Evolutionary conservation across 2,888 invertebrate species (phyloP).

Genomic region (Callimorpha dominula): DNA sequence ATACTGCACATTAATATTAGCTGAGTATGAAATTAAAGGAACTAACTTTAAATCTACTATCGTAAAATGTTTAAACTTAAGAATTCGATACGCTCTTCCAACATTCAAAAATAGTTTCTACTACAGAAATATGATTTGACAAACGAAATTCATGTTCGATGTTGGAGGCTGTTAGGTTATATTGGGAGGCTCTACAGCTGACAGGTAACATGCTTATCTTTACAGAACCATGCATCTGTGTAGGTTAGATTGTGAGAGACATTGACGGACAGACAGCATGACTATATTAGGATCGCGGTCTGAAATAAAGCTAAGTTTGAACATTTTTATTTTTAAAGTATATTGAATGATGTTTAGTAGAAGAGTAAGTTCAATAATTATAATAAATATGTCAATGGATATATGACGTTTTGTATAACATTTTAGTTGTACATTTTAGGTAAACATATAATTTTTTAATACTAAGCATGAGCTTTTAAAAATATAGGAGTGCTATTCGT

Average conservation of each 20-base stretch:
- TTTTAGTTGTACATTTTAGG: too few relatives aligned
- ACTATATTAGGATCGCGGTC: conserved; percentile 16
- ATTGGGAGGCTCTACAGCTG: conserved; percentile 42
- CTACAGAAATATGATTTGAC: conserved; percentile 30
- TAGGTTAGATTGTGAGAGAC: conserved; percentile 37
- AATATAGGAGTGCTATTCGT: not conserved
- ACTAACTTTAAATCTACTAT: not conserved
- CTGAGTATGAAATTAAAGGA: not conserved
- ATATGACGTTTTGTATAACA: too few relatives aligned
- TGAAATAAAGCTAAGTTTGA: not conserved
- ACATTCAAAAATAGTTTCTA: conserved; percentile 28
- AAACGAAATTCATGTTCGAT: conserved; percentile 32
- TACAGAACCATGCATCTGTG: conserved; percentile 39
- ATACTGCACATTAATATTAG: too few relatives aligned
- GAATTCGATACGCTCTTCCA: not conserved
- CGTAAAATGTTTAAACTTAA: not conserved
- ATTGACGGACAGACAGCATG: conserved; percentile 31
- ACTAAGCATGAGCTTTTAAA: too few relatives aligned
- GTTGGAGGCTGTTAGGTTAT: conserved; percentile 28
- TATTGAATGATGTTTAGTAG: too few relatives aligned
- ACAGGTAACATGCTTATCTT: conserved; percentile 56
- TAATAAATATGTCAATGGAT: too few relatives aligned
- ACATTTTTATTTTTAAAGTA: not conserved
- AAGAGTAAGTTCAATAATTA: too few relatives aligned
- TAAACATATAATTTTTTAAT: too few relatives aligned